Conservation (phyloP, 2,888 invertebrate genomes). For the Caenorhabditis sp. region DNA sequence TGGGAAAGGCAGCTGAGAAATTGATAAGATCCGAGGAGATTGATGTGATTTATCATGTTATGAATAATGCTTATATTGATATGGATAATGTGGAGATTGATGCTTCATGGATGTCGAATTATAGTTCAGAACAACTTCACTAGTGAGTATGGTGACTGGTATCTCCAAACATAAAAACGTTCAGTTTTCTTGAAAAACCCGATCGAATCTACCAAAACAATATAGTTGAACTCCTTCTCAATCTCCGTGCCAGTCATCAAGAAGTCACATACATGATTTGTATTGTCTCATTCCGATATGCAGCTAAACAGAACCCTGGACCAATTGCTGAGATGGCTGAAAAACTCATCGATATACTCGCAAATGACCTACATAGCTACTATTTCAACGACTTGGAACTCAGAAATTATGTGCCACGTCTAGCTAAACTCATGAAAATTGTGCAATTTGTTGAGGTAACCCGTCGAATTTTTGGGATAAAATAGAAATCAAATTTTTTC, state of each 20-base stretch:
- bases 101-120: slow-evolving; percentile 5
- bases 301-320: neutral
- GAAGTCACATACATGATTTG: slow-evolving; percentile 6
- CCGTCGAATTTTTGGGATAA: neutral
- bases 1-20: slow-evolving; percentile 23
- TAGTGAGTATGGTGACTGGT: neutral
- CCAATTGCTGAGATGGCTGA: neutral
- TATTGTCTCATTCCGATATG: neutral
- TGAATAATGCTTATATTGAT: neutral
- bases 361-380: slow-evolving; percentile 1
- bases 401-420: neutral
- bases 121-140: slow-evolving; percentile 4
- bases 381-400: neutral
- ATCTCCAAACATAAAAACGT: neutral
- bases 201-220: neutral
- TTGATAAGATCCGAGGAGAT: neutral
- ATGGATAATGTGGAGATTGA: slow-evolving; percentile 1
- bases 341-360: neutral
- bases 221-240: neutral
- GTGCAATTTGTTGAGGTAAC: neutral
- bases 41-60: neutral
- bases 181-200: slow-evolving; percentile 5
- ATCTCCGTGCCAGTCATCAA: neutral
- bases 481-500: no score
- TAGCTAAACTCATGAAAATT: neutral